These are phyloP conservation scores for Muschampia plurimacula DNA, from an alignment of 2,888 invertebrate species.

Conservation along the genomic window DNA sequence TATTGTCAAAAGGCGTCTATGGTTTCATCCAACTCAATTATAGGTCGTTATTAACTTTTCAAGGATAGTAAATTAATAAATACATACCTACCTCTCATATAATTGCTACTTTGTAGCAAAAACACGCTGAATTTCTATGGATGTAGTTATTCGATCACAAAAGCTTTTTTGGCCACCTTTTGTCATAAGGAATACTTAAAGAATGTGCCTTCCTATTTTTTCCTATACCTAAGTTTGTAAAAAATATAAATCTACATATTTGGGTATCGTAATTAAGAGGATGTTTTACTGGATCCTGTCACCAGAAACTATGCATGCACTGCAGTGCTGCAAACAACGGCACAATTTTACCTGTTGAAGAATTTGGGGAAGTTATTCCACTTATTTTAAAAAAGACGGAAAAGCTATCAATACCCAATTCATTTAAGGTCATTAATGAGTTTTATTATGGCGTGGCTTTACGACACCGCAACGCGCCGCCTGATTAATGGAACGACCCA, in stretches of 20 bases:
- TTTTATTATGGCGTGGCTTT: conserved; percentile 74
- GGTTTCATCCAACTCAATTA: too few relatives aligned
- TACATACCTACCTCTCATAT: too few relatives aligned
- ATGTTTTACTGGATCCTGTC: conserved; percentile 62
- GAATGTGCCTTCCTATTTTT: background rate
- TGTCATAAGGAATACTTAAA: background rate
- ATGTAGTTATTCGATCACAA: too few relatives aligned
- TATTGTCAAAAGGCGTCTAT: too few relatives aligned
- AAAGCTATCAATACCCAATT: conserved; percentile 79
- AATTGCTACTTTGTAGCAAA: too few relatives aligned
- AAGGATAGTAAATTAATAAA: too few relatives aligned
- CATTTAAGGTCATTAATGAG: conserved; percentile 77
- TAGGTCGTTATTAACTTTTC: too few relatives aligned
- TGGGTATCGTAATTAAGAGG: conserved; percentile 65
- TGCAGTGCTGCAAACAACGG: conserved; percentile 53
- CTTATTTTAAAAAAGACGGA: conserved; percentile 62
- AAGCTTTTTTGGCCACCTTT: background rate
- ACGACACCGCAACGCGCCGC: conserved; percentile 58
- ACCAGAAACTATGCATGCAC: conserved; percentile 47
- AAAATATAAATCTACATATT: conserved; percentile 46
- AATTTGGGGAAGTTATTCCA: conserved; percentile 67
- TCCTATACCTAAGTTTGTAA: background rate
- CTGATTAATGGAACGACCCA: conserved; percentile 76
- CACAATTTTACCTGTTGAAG: conserved; percentile 69
- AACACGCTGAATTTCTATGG: too few relatives aligned